Evolutionary conservation across 1,140 invertebrate genomes (phyloP), one percentile per base, ranked within the genome.

Genomic region (Papilio polyxenes): DNA sequence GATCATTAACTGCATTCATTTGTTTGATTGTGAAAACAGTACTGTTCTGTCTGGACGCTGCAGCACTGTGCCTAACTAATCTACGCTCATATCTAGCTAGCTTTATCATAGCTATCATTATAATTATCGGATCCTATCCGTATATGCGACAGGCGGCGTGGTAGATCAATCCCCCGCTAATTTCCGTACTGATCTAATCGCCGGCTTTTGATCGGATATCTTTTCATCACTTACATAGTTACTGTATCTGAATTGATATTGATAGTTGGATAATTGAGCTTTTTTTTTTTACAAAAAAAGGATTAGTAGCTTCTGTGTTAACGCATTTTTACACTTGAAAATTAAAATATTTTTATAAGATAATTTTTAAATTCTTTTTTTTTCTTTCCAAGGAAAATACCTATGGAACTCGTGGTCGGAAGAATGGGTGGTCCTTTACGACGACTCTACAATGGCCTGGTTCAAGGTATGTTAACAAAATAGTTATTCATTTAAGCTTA

Each of bases 371-470:
- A 44, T 10, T 56, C n/a, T 13, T 37, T 37, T 40, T 78, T 86
- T 85, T 87, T 87, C 91, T 94, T 83, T 6, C 93, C 40, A 44
- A 97, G 97, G 96, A 81, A 96, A 97, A 91, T 95, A 97, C 82
- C 95, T 97, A 80, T 97, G 96, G 92, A 97, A 96, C 89, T 95
- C 96, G n/a, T 97, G 97, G 97, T 95, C 96, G 9, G 96, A 97
- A 90, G 97, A 97, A 91, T 97, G 97, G 96, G 96, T 97, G 65
- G 97, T 97, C 48, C 92, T 97, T 9, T 97, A 97, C 91, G 97
- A 97, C 84, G 97, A 97, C 92, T 97, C 96, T 6, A 97, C 96
- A 17, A 95, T 97, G 90, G 96, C 97, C 9, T 97, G 97, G 97
- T 97, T 96, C 88, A 97, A 97, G 87, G 96, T 97, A 87, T 95